Evolutionary conservation across 2,888 invertebrate species (phyloP).

Genomic region (Pimpla rufipes): DNA sequence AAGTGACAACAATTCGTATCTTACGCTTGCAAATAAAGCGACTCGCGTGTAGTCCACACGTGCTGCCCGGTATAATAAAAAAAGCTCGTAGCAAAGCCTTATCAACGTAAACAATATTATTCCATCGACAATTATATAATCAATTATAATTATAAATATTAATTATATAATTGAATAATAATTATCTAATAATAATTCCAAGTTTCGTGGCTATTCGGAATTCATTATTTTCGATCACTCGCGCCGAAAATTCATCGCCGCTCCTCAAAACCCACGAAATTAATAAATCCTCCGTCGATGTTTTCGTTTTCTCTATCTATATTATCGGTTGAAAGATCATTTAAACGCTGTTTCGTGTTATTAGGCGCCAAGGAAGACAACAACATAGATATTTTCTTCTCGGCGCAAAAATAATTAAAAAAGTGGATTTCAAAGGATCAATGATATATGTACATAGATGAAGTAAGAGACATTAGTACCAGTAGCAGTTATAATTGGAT

Average conservation of each 20-base stretch:
- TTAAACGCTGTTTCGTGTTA: conserved; percentile 8
- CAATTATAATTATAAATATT: conserved; percentile 3
- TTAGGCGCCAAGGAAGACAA: conserved; percentile 20
- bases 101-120: conserved; percentile 18
- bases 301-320: conserved; percentile 2
- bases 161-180: conserved; percentile 21
- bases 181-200: conserved; percentile 13
- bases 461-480: conserved; percentile 34
- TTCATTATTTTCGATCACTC: neutral
- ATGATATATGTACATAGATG: conserved; percentile 46
- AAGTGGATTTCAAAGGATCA: conserved; percentile 41
- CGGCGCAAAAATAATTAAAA: conserved; percentile 25
- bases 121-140: conserved; percentile 21
- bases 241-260: neutral
- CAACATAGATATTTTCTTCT: conserved; percentile 13
- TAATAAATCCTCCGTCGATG: conserved; percentile 4
- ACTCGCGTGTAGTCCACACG: too few species aligned
- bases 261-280: neutral
- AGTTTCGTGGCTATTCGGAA: neutral
- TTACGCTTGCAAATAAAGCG: too few species aligned
- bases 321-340: conserved; percentile 9
- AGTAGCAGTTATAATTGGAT: conserved; percentile 50
- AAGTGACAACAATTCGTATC: too few species aligned
- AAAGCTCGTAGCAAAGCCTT: conserved; percentile 13
- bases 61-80: conserved; percentile 1